Base-by-base conservation (phyloP, 2,888 invertebrate species). In the Caenorhabditis panamensis region DNA sequence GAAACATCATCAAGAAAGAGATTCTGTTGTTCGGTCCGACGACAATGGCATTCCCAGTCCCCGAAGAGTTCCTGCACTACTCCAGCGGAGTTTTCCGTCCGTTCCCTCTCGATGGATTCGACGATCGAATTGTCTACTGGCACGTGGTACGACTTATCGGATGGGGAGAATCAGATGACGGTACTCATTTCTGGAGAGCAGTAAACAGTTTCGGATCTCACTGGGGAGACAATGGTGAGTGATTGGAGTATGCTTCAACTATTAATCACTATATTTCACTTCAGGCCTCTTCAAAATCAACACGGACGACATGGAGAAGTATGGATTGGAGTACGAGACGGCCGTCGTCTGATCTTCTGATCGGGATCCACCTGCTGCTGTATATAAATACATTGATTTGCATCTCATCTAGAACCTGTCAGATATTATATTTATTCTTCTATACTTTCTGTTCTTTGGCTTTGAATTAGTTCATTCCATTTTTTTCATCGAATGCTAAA, bases 51-150 rank as follows among this genome's bases (percentile, higher is more conserved):
- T 89, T 90, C 82, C 90, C 90, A 1, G 88, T 90, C 8, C 88
- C 90, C 1, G 90, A 90, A 78, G 90, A 90, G 71, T 90, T 90
- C 61, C 81, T 90, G 11, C 90, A 90, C 61, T 90, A 90, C 62
- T 85, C 88, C 13, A 82, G 76, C 24, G 89, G 89, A 31, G 81
- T 90, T 20, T 90, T 90, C 81, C 86, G 87, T n/a, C 90, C 90
- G 13, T 85, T 82, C 66, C 90, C 90, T 18, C 78, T 84, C 44
- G 85, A 88, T 47, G 86, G 87, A 8, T 89, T 89, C 78, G 85
- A 87, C 59, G 87, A 89, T 56, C 79, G 90, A 4, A 88, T 90
- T 31, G 87, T 90, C 24, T 90, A 90, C 72, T 90, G 90, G 89
- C 89, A 89, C 78, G 89, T 89, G 11, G 89, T 88, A 9, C 78